These are phyloP conservation scores for Drosophila nigrodunni DNA, from an alignment of 1,140 invertebrate genomes.

Conservation along the genomic window DNA sequence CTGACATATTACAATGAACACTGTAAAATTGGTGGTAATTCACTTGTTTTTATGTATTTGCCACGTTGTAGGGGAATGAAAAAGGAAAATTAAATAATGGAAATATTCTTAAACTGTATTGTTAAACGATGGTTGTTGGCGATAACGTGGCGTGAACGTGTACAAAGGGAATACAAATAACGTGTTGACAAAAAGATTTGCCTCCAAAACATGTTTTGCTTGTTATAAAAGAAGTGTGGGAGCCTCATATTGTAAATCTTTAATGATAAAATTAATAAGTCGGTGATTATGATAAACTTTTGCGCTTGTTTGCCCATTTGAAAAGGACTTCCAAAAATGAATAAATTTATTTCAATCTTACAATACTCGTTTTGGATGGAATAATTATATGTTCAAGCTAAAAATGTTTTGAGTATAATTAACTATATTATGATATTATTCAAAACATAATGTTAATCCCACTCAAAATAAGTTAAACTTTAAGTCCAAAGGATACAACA, in stretches of 20 bases:
- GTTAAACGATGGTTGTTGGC: background rate
- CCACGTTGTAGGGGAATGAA: background rate
- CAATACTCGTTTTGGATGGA: no score
- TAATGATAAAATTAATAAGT: constrained; percentile 67
- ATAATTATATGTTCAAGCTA: no score
- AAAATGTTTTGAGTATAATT: no score
- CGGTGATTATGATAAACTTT: constrained; percentile 22
- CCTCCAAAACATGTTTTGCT: constrained; percentile 4
- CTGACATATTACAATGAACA: no score
- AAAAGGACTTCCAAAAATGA: background rate
- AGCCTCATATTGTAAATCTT: constrained; percentile 3
- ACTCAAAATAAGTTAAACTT: no score
- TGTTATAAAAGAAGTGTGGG: constrained; percentile 2
- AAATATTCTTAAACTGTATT: no score
- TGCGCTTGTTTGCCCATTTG: background rate
- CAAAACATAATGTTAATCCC: no score
- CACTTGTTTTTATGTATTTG: no score
- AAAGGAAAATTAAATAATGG: background rate
- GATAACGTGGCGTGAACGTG: constrained; percentile 64
- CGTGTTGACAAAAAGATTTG: constrained; percentile 18
- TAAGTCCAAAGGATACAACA: constrained; percentile 12
- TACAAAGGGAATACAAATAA: no score
- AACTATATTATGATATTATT: no score
- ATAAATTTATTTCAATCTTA: background rate
- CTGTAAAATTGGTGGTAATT: no score